Conservation (phyloP, 1,140 invertebrate genomes). For the Samia ricini region DNA sequence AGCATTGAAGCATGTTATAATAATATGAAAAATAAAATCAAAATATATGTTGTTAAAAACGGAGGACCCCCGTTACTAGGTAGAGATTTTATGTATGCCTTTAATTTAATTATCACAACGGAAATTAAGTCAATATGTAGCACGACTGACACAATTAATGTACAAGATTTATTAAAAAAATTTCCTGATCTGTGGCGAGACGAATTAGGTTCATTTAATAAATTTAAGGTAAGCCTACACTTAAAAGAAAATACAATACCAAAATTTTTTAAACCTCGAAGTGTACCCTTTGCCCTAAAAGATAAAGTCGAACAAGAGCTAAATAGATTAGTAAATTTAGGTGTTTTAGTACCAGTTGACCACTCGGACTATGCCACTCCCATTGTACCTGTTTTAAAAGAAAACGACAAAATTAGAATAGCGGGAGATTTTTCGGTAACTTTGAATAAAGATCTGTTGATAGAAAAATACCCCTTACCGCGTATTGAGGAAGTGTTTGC, state of each 20-base stretch:
- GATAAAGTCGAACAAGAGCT: constrained; percentile 4
- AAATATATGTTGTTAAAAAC: constrained; percentile 19
- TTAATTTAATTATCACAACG: constrained; percentile 24
- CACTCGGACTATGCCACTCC: constrained; percentile 30
- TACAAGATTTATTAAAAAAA: background rate
- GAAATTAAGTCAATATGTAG: background rate
- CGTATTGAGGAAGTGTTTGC: constrained; percentile 37
- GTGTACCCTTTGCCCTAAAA: background rate
- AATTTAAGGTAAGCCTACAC: background rate
- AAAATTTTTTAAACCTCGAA: constrained; percentile 4
- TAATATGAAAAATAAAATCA: constrained; percentile 11
- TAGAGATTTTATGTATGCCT: constrained; percentile 34
- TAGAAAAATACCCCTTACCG: constrained; percentile 35
- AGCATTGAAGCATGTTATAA: constrained; percentile 11
- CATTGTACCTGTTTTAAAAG: constrained; percentile 37
- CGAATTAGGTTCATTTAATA: constrained; percentile 3
- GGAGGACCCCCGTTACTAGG: constrained; percentile 32
- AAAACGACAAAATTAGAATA: constrained; percentile 28
- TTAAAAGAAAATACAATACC: background rate
- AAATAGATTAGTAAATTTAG: constrained; percentile 3
- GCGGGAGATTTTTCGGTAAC: constrained; percentile 34
- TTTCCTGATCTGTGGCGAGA: background rate
- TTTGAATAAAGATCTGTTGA: constrained; percentile 29
- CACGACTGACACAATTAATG: background rate
- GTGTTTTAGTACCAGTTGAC: constrained; percentile 27